Base-by-base conservation (phyloP, 2,113 vertebrate genomes). In the Vimba vimba region DNA sequence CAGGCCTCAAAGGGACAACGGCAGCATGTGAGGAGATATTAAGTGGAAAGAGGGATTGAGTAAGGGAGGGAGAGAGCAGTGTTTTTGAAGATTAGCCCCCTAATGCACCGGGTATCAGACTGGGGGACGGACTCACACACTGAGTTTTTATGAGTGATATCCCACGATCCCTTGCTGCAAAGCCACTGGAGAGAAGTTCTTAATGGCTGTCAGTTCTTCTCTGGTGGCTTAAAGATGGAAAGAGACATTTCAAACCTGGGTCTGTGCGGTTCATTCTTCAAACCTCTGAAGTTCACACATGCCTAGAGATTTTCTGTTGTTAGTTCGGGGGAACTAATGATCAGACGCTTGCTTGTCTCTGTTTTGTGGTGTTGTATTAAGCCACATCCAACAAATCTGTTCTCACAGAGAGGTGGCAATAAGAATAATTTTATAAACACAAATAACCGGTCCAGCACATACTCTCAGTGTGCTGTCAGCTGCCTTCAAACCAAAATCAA, bases 51-150 rank as follows among this genome's bases (percentile, higher is more conserved):
- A 84, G 55, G 43, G 76, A 73, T 73, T 19, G 60, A 71, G 81
- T 4, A 8, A 57, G 30, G 43, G n/a, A 57, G 47, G 25, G 84
- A 57, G 81, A 66, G 64, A 79, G 75, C 84, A 77, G 76, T 84
- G 81, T 52, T 86, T 89, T 89, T 89, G 86, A 89, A 89, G 86
- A 89, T 89, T 89, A 87, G 75, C 76, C 71, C 76, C 11, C 57
- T 62, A 87, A 89, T 85, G 86, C 86, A 85, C 60, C 7, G 68
- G 30, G 47, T 82, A 87, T 84, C 84, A 77, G 78, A 89, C 84
- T n/a, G 19, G 36, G 36, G 73, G 69, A 87, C 27, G 60, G 43
- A 59, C 83, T 82, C 57, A 0, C 52, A 73, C 55, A 71, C 71
- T 15, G 64, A 82, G 74, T 62, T 75, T 57, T 55, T 64, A 84